Conservation (phyloP, 2,888 invertebrate species). For the Lymantria dispar region DNA sequence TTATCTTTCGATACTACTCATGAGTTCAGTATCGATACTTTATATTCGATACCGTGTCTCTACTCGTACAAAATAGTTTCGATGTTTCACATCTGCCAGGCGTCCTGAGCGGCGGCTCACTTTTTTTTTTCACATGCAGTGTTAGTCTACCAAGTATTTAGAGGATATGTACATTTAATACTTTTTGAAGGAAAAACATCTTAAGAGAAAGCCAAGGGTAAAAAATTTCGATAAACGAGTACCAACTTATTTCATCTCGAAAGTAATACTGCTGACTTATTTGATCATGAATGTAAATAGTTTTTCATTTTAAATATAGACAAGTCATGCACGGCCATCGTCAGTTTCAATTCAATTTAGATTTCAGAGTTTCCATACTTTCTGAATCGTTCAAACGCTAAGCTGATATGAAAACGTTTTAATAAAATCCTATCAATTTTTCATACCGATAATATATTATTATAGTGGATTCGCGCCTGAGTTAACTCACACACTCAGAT, state of each 20-base stretch:
- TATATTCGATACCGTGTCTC: too few relatives aligned
- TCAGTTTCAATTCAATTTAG: conserved; percentile 20
- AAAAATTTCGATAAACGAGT: too few relatives aligned
- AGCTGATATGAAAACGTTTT: conserved; percentile 38
- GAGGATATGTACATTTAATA: too few relatives aligned
- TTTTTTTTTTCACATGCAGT: too few relatives aligned
- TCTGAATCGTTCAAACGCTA: conserved; percentile 18
- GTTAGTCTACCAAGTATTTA: too few relatives aligned
- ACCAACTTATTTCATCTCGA: too few relatives aligned
- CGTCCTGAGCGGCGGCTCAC: too few relatives aligned
- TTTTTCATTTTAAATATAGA: neutral
- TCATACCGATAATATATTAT: conserved; percentile 40
- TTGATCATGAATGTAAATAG: neutral
- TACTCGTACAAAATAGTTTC: too few relatives aligned
- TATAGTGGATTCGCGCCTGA: conserved; percentile 42
- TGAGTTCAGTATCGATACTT: too few relatives aligned
- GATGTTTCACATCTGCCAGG: too few relatives aligned
- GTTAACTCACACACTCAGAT: conserved; percentile 34
- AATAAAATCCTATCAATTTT: conserved; percentile 40
- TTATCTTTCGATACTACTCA: too few relatives aligned
- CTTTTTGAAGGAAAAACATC: too few relatives aligned
- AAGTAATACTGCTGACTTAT: neutral
- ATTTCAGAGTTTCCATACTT: conserved; percentile 24
- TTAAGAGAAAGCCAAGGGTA: neutral
- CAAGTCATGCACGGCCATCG: conserved; percentile 3